Conservation (phyloP, 1,140 invertebrate species). For the Tetragnatha versicolor region DNA sequence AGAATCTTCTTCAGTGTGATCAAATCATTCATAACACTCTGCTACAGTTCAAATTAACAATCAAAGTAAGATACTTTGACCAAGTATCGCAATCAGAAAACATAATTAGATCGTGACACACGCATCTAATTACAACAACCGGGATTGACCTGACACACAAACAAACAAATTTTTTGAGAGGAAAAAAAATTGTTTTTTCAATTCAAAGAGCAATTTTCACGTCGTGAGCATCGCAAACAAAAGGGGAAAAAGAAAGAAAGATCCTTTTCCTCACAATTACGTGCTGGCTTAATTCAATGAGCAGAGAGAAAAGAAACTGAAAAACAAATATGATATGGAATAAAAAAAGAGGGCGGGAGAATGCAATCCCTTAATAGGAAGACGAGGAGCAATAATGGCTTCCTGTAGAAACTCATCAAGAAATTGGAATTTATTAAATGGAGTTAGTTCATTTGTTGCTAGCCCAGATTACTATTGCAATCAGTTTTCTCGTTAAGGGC, state of each 20-base stretch:
- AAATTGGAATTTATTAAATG: constrained; percentile 48
- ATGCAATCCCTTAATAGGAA: constrained; percentile 33
- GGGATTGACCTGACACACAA: too few relatives aligned
- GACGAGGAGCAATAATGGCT: constrained; percentile 38
- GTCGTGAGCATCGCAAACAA: background rate
- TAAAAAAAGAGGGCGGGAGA: background rate
- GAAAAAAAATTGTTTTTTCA: too few relatives aligned
- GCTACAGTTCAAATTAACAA: too few relatives aligned
- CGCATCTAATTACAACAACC: too few relatives aligned
- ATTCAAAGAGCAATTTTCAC: too few relatives aligned
- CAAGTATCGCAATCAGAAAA: too few relatives aligned
- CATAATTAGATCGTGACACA: too few relatives aligned
- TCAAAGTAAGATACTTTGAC: too few relatives aligned
- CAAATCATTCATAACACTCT: too few relatives aligned
- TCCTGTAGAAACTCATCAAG: constrained; percentile 46
- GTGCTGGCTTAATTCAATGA: constrained; percentile 39
- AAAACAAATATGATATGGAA: constrained; percentile 17
- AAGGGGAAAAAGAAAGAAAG: background rate
- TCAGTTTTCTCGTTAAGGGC: constrained; percentile 41
- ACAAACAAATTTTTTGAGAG: too few relatives aligned
- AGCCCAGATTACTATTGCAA: constrained; percentile 36
- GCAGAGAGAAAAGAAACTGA: background rate
- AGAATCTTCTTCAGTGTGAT: too few relatives aligned
- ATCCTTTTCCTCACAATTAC: constrained; percentile 17
- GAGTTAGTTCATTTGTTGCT: constrained; percentile 48